Base-by-base conservation (phyloP, 2,888 invertebrate genomes). In the Hofmannophila pseudospretella region DNA sequence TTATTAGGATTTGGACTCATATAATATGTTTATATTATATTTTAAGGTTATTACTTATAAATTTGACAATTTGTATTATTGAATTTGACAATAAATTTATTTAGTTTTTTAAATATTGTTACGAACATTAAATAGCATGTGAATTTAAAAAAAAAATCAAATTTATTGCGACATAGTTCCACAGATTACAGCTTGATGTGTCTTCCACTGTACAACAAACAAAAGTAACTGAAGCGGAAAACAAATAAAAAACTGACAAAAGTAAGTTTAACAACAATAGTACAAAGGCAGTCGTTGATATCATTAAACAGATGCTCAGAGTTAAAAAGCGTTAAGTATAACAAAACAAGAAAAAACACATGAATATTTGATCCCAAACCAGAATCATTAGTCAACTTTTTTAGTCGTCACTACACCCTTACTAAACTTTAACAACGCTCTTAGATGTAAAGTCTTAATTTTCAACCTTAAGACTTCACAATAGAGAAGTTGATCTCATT, bases 381-480 rank as follows among this genome's bases (percentile, higher is more conserved):
- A 80, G 76, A 81, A 79, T 84, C 86, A 85, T 86, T 86, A 85
- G 84, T 86, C 84, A 85, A 79, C 57, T 76, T 85, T 79, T 84
- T 85, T 81, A 34, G 29, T 22, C 36, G 26, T 31, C 12, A 27
- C 32, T 11, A 27, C 11, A 11, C n/a, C 23, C n/a, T 23, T 23
- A 23, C 27, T 11, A 11, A 23, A 23, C 5, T 23, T 2, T n/a
- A 16, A n/a, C n/a, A 4, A 23, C 4, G 11, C 32, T 32, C 22
- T 13, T 32, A 16, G 29, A 1, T 20, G 11, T 28, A 7, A 8
- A 20, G 30, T 19, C 28, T 10, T 0, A 67, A 46, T 58, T 30
- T 4, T 52, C 38, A 47, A 49, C 60, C 58, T 59, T 73, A 68
- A 13, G 2, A 0, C 38, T 1, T 39, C 9, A 14, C 0, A 9